phyloP scores from a whole-genome alignment of 2,797 vertebrate species.

The Pseudopleuronectes americanus region DNA sequence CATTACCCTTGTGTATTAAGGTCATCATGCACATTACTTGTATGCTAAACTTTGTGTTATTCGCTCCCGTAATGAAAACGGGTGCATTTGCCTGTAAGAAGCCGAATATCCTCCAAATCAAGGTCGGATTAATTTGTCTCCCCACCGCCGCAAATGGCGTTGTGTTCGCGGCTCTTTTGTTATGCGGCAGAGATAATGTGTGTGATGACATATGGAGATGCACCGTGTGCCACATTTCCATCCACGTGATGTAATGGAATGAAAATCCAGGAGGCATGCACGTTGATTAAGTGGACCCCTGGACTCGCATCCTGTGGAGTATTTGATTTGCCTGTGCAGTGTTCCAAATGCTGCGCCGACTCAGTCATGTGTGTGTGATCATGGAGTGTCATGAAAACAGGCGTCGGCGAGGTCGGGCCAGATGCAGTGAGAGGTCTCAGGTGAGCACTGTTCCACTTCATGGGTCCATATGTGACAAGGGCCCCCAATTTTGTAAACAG shows the following conservation, averaged over 20 bases:
- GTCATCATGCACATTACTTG: slow-evolving; percentile 10
- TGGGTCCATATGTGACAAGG: slow-evolving; percentile 51
- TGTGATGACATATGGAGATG: slow-evolving; percentile 5
- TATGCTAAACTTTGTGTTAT: slow-evolving; percentile 1
- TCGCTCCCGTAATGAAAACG: slow-evolving; percentile 14
- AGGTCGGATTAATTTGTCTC: slow-evolving; percentile 9
- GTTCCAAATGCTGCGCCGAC: slow-evolving; percentile 29
- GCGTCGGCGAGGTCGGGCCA: slow-evolving; percentile 46
- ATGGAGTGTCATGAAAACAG: slow-evolving; percentile 23
- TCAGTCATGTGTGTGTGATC: slow-evolving; percentile 45
- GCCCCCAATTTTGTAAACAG: slow-evolving; percentile 20
- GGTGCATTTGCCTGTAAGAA: slow-evolving; percentile 5
- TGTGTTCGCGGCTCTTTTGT: neutral
- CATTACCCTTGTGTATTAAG: slow-evolving; percentile 15
- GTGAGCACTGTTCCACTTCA: slow-evolving; percentile 65
- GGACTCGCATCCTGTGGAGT: slow-evolving; percentile 24
- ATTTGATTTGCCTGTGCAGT: slow-evolving; percentile 42
- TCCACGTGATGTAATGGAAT: slow-evolving; percentile 39
- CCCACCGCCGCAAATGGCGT: slow-evolving; percentile 5
- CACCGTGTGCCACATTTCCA: slow-evolving; percentile 15
- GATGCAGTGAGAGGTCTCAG: slow-evolving; percentile 68
- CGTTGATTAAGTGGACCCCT: slow-evolving; percentile 31
- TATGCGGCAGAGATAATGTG: slow-evolving; percentile 8
- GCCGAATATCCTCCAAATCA: slow-evolving; percentile 10
- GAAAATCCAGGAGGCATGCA: slow-evolving; percentile 35